Evolutionary conservation across 2,888 invertebrate species (phyloP), one percentile per base, ranked within the genome.

Genomic region (Platycheirus rosarum): DNA sequence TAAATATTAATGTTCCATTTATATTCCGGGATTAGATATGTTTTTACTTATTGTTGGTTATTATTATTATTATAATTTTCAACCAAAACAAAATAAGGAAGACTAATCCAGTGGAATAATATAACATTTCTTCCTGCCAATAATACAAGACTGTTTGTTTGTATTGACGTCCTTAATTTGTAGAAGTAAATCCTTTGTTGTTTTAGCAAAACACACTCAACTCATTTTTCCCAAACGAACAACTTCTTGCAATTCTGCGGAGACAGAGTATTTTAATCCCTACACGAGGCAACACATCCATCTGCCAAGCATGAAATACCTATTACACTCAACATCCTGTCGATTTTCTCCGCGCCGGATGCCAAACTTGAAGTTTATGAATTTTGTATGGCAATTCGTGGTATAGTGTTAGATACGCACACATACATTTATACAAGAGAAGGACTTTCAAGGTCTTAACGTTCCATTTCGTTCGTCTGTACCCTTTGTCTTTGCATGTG

Each of bases 171-270:
- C 23, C 23, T 23, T 32, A 53, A 53, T 20, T 35, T 53, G 35
- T 20, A 20, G n/a, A 35, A 53, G 35, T 53, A 18, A 53, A 53
- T 35, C 35, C 51, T 35, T n/a, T 16, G 18, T 18, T 53, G 35
- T 35, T 53, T n/a, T 20, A 3, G 29, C 14, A 49, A 51, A 9
- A 51, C 29, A 29, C 16, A 35, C 11, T 11, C 1, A 51, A 9
- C 26, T 14, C 49, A 9, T 14, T 29, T 51, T 16, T 16, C 6
- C 32, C 66, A 16, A 26, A 37, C 42, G 51, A 40, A 44, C n/a
- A 76, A 76, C 53, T 69, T 76, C 40, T 44, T 37, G 53, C 75
- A 62, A 68, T 76, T 68, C 62, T 76, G 51, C 46, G 62, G 37
- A 69, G 62, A n/a, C n/a, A 76, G 53, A 4, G 6, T 76, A 53